phyloP scores from a whole-genome alignment of 2,888 invertebrate species.

The Caradrina kadenii region DNA sequence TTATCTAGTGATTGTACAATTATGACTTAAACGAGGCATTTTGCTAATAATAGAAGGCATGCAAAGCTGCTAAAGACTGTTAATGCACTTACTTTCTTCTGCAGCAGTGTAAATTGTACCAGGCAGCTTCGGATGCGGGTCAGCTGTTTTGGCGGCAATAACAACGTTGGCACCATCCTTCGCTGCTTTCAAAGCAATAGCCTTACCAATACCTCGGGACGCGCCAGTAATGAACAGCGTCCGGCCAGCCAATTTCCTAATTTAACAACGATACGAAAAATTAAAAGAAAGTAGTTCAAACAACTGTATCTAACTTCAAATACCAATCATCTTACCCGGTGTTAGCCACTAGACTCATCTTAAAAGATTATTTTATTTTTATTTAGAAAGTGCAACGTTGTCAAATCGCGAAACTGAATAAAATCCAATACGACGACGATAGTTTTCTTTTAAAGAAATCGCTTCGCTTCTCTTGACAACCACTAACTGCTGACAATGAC shows the following conservation, averaged over 20 bases:
- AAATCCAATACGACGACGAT: constrained; percentile 19
- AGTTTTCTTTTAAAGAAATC: constrained; percentile 40
- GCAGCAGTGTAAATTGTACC: constrained; percentile 98
- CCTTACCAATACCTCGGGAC: constrained; percentile 98
- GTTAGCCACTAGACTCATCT: constrained; percentile 88
- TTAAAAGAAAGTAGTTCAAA: constrained; percentile 55
- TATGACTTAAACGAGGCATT: constrained; percentile 43
- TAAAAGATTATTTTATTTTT: constrained; percentile 52
- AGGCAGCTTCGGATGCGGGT: constrained; percentile 97
- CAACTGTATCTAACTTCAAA: constrained; percentile 25
- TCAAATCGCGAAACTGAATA: constrained; percentile 25
- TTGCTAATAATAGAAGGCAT: neutral
- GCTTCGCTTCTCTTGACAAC: constrained; percentile 24
- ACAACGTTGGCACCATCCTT: constrained; percentile 98
- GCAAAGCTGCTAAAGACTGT: neutral
- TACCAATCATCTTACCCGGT: constrained; percentile 81
- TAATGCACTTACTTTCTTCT: constrained; percentile 93
- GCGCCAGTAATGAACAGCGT: constrained; percentile 99
- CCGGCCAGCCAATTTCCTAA: constrained; percentile 93
- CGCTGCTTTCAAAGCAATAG: constrained; percentile 97
- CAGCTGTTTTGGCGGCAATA: constrained; percentile 97
- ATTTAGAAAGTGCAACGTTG: constrained; percentile 23
- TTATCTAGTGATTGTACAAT: constrained; percentile 22
- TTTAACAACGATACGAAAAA: constrained; percentile 61
- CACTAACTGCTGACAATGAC: constrained; percentile 14